Evolutionary conservation across 1,140 invertebrate genomes (phyloP).

Genomic region (Solen grandis): DNA sequence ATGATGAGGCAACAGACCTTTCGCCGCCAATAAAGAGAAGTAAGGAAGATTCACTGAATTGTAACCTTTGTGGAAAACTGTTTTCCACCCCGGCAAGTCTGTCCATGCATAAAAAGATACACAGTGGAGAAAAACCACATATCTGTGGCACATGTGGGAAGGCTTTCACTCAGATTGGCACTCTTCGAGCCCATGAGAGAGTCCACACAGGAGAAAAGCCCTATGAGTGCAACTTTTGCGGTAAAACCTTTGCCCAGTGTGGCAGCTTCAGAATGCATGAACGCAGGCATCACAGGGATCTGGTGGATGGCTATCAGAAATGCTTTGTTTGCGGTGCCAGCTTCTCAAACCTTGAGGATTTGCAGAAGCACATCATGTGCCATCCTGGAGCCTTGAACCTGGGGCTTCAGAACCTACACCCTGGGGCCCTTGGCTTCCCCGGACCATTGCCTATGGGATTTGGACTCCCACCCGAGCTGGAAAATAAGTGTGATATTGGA

Average conservation of each 20-base stretch:
- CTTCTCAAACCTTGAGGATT: slow-evolving; percentile 66
- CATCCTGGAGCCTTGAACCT: slow-evolving; percentile 59
- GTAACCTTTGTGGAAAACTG: slow-evolving; percentile 69
- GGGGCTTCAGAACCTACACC: slow-evolving; percentile 30
- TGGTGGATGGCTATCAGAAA: slow-evolving; percentile 60
- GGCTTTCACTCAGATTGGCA: slow-evolving; percentile 72
- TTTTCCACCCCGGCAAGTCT: slow-evolving; percentile 69
- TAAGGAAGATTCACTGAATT: slow-evolving; percentile 57
- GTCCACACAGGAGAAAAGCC: slow-evolving; percentile 76
- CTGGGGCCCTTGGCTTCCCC: slow-evolving; percentile 30
- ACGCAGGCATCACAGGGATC: slow-evolving; percentile 66
- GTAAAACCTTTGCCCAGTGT: slow-evolving; percentile 71
- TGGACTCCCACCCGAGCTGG: slow-evolving; percentile 26
- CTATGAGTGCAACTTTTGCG: slow-evolving; percentile 71
- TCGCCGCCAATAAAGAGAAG: slow-evolving; percentile 24
- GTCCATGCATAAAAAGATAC: slow-evolving; percentile 73
- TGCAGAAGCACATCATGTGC: slow-evolving; percentile 68
- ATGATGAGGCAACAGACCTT: slow-evolving; percentile 28
- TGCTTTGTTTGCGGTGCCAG: slow-evolving; percentile 70
- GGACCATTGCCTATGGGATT: slow-evolving; percentile 43
- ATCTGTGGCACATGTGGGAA: slow-evolving; percentile 67
- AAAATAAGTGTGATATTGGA: not conserved
- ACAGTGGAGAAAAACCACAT: slow-evolving; percentile 68
- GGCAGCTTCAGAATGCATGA: slow-evolving; percentile 74
- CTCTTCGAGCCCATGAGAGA: slow-evolving; percentile 69